Conservation (phyloP, 2,888 invertebrate genomes). For the Chrysotoxum bicinctum region DNA sequence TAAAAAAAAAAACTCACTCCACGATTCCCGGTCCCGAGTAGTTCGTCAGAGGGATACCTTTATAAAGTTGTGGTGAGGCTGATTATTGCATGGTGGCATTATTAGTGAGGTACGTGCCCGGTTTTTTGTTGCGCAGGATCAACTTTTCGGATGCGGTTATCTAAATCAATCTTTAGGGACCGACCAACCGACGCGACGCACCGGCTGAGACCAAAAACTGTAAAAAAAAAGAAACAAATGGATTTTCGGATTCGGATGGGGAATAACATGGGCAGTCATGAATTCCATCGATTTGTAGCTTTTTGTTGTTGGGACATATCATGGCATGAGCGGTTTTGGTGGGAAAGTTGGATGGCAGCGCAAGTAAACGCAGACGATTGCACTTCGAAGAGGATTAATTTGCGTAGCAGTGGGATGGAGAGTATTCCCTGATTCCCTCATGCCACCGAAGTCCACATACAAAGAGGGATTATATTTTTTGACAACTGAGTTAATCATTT, state of each 20-base stretch:
- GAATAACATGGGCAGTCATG: constrained; percentile 71
- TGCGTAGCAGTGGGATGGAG: constrained; percentile 53
- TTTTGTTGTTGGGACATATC: constrained; percentile 58
- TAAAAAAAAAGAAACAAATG: constrained; percentile 49
- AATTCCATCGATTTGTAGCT: constrained; percentile 72
- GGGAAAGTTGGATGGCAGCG: constrained; percentile 61
- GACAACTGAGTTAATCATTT: constrained; percentile 72
- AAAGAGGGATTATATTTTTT: constrained; percentile 63
- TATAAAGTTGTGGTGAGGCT: constrained; percentile 34
- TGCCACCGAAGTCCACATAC: constrained; percentile 29
- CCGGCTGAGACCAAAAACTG: constrained; percentile 19
- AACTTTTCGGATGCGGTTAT: constrained; percentile 72
- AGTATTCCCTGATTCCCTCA: constrained; percentile 40
- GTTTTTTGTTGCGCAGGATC: constrained; percentile 72
- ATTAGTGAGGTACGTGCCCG: constrained; percentile 72
- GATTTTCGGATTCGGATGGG: constrained; percentile 61
- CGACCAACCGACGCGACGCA: constrained; percentile 25
- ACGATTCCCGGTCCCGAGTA: constrained; percentile 56
- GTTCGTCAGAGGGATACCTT: constrained; percentile 50
- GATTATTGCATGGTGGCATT: constrained; percentile 71
- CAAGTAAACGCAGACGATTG: constrained; percentile 44
- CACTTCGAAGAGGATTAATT: constrained; percentile 56
- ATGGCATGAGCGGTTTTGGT: constrained; percentile 29
- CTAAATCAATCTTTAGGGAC: constrained; percentile 72
- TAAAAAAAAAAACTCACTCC: constrained; percentile 21